Conservation (phyloP, 2,888 invertebrate genomes). For the Rhaphigaster nebulosa region DNA sequence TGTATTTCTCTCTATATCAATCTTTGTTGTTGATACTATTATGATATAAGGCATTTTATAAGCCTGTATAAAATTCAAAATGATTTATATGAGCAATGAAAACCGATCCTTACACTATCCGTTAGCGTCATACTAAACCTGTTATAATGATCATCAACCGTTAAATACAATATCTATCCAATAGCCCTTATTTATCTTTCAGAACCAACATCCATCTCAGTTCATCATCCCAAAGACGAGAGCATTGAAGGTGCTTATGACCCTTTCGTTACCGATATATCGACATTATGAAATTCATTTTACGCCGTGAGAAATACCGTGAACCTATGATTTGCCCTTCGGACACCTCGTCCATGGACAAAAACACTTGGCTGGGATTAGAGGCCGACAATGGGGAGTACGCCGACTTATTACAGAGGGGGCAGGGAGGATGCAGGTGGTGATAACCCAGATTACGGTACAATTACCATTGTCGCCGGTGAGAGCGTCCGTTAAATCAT, state of each 20-base stretch:
- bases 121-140: not conserved
- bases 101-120: too few relatives aligned
- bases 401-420: constrained; percentile 14
- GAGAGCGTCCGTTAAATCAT: constrained; percentile 35
- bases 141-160: not conserved
- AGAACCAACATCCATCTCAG: not conserved
- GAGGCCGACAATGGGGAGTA: not conserved
- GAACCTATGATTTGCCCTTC: constrained; percentile 9
- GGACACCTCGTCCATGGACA: not conserved
- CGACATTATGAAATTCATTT: not conserved
- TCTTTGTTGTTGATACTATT: too few relatives aligned
- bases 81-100: too few relatives aligned
- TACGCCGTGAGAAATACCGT: not conserved
- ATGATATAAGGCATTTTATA: too few relatives aligned
- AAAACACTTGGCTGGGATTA: not conserved
- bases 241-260: not conserved
- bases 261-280: not conserved
- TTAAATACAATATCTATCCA: not conserved
- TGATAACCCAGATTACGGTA: constrained; percentile 42
- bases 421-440: not conserved
- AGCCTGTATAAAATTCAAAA: too few relatives aligned
- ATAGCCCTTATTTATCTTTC: not conserved
- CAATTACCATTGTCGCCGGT: constrained; percentile 38
- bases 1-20: too few relatives aligned
- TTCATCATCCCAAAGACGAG: not conserved